Evolutionary conservation across 2,113 vertebrate species (phyloP), one percentile per base, ranked within the genome.

Genomic region (Lipotes vexillifer): DNA sequence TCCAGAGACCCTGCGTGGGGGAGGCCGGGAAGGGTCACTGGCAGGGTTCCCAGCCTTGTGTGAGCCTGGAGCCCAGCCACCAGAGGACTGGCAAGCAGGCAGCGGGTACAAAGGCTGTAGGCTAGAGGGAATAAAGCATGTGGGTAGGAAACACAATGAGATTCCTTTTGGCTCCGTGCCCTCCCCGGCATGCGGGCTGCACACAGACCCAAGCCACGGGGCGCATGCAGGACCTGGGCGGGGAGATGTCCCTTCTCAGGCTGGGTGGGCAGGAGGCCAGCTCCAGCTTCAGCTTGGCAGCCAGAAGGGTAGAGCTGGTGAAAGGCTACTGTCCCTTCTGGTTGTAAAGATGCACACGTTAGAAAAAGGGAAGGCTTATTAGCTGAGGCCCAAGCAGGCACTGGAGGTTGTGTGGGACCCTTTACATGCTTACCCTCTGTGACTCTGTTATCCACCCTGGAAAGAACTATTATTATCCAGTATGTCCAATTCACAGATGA

Each of bases 101-200:
- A 36, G 55, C 9, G 21, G 91, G 82, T 36, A 86, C 9, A 31
- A 96, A 90, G 92, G 93, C 82, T 82, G 81, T 38, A 78, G 80
- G 93, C 85, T 86, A 66, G 14, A 74, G 90, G 83, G 94, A 84
- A 78, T 65, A 81, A 90, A 90, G 69, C 71, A 71, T 49, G 97
- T 93, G 94, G 93, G 96, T 66, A 77, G 95, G 96, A 96, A 97
- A 95, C 82, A 98, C 97, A 98, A 97, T 97, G 97, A 92, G 69
- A 80, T 84, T 90, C 95, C 87, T 96, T 72, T 63, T 98, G 97
- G 97, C 97, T 59, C 36, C 0, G 17, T 27, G 97, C 95, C 97
- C 83, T 94, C 57, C n/a, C 20, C 3, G 46, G 96, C 97, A 96
- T 69, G 96, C 3, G 9, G 97, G 85, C 97, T 46, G 94, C 96